Evolutionary conservation across 1,140 invertebrate genomes (phyloP).

Genomic region (Zaprionus vittiger): DNA sequence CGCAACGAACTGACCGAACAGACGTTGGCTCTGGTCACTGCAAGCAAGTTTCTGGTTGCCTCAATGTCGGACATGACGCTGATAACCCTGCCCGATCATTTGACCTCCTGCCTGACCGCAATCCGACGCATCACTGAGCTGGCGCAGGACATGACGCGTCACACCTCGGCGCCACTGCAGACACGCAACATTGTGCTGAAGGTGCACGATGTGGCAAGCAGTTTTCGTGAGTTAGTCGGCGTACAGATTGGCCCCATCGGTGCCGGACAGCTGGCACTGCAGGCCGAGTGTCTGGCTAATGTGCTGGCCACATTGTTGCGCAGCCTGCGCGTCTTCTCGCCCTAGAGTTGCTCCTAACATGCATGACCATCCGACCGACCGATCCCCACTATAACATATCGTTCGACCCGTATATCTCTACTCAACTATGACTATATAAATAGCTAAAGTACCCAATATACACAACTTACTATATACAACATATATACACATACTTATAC

Average conservation of each 20-base stretch:
- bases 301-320: constrained; percentile 92
- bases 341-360: constrained; percentile 81
- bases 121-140: constrained; percentile 88
- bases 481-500: constrained; percentile 15
- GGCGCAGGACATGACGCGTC: constrained; percentile 89
- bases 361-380: constrained; percentile 19
- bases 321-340: constrained; percentile 92
- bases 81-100: constrained; percentile 86
- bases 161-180: constrained; percentile 90
- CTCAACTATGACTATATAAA: constrained; percentile 30
- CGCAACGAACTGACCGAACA: constrained; percentile 92
- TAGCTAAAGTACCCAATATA: constrained; percentile 47
- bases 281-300: constrained; percentile 92
- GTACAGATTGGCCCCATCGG: constrained; percentile 86
- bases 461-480: constrained; percentile 29
- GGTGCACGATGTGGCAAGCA: constrained; percentile 91
- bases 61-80: constrained; percentile 88
- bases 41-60: constrained; percentile 93
- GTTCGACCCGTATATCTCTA: constrained; percentile 42
- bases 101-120: constrained; percentile 89
- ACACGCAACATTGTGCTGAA: constrained; percentile 92
- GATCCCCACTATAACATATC: constrained; percentile 58
- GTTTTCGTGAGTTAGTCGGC: constrained; percentile 89
- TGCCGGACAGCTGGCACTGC: constrained; percentile 88
- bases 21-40: constrained; percentile 92